A percentile compares a stretch with the other conserved stretches of the same genome.
Conservation (phyloP, 2,113 vertebrate species). For the Takifugu bimaculatus region DNA sequence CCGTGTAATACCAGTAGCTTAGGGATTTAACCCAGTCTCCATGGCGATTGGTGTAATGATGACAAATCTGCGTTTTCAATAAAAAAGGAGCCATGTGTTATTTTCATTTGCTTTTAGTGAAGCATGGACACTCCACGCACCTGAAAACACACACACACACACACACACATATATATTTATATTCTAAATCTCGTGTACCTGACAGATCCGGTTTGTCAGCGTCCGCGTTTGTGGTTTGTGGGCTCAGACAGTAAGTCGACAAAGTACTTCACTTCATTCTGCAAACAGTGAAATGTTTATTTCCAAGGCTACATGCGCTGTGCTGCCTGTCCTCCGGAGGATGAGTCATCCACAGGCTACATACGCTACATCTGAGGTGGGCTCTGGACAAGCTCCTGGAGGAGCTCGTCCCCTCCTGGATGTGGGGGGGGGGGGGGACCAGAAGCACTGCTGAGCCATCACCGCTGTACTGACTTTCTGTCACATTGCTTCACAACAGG, state of each 20-base stretch:
- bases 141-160: too few species aligned
- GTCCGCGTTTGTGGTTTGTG: constrained; percentile 41
- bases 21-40: constrained; percentile 64
- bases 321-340: constrained; percentile 60
- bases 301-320: constrained; percentile 69
- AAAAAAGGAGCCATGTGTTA: constrained; percentile 14
- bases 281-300: constrained; percentile 66
- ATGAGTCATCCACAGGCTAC: constrained; percentile 75
- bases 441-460: constrained; percentile 66
- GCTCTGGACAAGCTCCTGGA: constrained; percentile 60
- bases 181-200: constrained; percentile 9
- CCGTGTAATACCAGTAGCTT: constrained; percentile 48
- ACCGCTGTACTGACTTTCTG: constrained; percentile 70
- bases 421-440: constrained; percentile 41
- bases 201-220: constrained; percentile 29
- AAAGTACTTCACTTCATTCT: constrained; percentile 48
- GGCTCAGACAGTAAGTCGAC: constrained; percentile 54
- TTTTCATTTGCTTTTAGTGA: background rate
- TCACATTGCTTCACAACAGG: constrained; percentile 72
- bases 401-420: constrained; percentile 19
- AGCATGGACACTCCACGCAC: too few species aligned
- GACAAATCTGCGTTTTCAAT: constrained; percentile 46
- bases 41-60: constrained; percentile 67
- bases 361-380: constrained; percentile 61
- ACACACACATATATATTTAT: constrained; percentile 9